Evolutionary conservation across 2,113 vertebrate species (phyloP).

Genomic region (Oxyruncus cristatus): DNA sequence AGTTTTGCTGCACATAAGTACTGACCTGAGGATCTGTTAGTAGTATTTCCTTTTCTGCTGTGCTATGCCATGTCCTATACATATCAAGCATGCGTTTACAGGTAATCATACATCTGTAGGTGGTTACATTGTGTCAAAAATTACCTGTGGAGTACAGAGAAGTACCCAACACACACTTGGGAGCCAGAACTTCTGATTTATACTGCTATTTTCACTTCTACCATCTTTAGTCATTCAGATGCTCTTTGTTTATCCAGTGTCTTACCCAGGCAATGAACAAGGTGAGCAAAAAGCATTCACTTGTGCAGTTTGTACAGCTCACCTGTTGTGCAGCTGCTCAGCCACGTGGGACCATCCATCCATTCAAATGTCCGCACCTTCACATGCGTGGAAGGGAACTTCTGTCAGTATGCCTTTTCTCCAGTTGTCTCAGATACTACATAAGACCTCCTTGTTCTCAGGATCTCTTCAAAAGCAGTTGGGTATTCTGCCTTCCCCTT

Average conservation of each 20-base stretch:
- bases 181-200: not conserved
- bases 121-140: not conserved
- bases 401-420: not conserved
- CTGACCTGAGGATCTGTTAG: not conserved
- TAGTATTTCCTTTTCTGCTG: not conserved
- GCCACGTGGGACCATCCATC: rapidly evolving
- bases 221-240: not conserved
- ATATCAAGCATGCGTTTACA: not conserved
- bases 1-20: not conserved
- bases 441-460: not conserved
- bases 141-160: not conserved
- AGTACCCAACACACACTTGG: not conserved
- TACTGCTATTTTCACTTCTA: not conserved
- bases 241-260: not conserved
- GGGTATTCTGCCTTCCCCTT: not conserved
- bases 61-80: not conserved
- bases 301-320: not conserved
- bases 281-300: not conserved
- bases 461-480: not conserved
- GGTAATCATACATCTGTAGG: not conserved
- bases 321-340: not conserved
- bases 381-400: not conserved
- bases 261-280: not conserved
- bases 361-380: not conserved
- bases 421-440: not conserved